Evolutionary conservation across 2,888 invertebrate species (phyloP).

Genomic region (Harpagoxenus sublaevis): DNA sequence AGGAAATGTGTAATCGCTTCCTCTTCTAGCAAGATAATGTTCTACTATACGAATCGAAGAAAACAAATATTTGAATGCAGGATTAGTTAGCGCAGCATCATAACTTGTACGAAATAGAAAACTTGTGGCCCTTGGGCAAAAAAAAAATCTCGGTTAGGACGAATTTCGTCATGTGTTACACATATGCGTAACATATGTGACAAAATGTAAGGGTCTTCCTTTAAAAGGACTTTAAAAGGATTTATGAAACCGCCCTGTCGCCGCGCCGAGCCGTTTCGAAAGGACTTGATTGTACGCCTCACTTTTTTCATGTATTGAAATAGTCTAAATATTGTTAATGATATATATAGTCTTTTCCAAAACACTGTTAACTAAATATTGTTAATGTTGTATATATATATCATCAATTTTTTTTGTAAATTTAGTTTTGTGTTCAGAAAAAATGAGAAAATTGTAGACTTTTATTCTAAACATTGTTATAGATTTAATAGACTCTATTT

Average conservation of each 20-base stretch:
- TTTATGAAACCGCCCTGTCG: not conserved
- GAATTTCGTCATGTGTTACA: not conserved
- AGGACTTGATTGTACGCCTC: not conserved
- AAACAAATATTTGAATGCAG: not conserved
- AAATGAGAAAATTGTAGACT: not conserved
- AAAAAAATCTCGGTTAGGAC: not conserved
- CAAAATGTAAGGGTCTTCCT: not conserved
- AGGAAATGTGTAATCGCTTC: not conserved
- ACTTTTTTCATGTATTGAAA: not conserved
- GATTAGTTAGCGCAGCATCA: not conserved
- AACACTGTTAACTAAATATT: not conserved
- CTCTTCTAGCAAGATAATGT: not conserved
- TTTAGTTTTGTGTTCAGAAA: not conserved
- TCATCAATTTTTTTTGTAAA: not conserved
- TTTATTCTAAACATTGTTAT: not conserved
- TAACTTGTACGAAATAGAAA: not conserved
- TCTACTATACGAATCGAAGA: not conserved
- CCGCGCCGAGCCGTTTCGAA: not conserved
- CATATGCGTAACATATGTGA: not conserved
- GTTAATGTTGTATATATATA: not conserved
- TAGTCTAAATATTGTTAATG: not conserved
- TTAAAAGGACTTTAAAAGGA: not conserved
- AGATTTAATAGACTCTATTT: not conserved
- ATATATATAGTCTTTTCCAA: not conserved
- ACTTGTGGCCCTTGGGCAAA: not conserved